phyloP scores from a whole-genome alignment of 2,797 vertebrate genomes.

The Cygnus olor region DNA sequence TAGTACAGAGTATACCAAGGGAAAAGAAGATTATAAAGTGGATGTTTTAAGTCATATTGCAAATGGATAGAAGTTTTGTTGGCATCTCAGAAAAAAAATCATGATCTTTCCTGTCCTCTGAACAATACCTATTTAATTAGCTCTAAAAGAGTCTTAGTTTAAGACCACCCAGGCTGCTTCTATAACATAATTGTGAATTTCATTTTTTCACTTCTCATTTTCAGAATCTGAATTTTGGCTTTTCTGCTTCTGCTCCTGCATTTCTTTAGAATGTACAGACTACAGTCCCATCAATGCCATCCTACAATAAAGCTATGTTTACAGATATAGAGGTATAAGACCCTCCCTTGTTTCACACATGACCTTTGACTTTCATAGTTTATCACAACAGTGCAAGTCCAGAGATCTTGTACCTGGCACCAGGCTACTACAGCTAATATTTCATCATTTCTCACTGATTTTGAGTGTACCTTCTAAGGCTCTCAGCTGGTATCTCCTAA shows the following conservation, averaged over 20 bases:
- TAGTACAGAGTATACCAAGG: neutral
- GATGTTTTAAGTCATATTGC: neutral
- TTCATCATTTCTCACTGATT: neutral
- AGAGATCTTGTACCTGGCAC: neutral
- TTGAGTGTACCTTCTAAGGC: neutral
- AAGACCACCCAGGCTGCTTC: neutral
- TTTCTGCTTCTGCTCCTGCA: neutral
- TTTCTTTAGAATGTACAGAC: neutral
- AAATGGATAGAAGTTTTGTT: neutral
- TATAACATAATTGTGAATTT: neutral
- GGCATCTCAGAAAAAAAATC: neutral
- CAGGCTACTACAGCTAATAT: neutral
- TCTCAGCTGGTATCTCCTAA: neutral
- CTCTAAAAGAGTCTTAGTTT: neutral
- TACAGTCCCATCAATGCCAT: neutral
- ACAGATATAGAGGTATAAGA: neutral
- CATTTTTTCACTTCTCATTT: neutral
- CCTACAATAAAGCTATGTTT: neutral
- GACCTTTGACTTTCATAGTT: neutral
- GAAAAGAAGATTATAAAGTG: neutral
- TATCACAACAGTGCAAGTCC: neutral
- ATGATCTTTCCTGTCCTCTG: neutral
- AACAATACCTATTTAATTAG: neutral
- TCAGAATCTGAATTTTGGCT: neutral
- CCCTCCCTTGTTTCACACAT: neutral